Conservation (phyloP, 2,113 vertebrate genomes). For the Tichodroma muraria region DNA sequence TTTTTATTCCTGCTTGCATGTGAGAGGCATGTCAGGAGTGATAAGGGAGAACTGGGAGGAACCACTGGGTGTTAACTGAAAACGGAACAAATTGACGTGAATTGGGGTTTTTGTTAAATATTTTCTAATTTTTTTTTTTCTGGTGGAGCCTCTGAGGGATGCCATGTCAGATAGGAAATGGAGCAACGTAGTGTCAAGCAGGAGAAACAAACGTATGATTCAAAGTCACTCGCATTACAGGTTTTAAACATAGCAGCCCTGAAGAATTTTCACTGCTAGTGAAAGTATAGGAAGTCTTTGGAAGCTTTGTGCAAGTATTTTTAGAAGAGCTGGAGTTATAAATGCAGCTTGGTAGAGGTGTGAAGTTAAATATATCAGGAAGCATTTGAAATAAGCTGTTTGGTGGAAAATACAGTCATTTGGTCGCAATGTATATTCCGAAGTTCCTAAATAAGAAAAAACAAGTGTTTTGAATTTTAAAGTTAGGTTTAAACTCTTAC, state of each 20-base stretch:
- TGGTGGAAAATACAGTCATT: neutral
- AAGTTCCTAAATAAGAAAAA: neutral
- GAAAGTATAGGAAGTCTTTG: conserved; percentile 23
- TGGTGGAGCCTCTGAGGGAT: neutral
- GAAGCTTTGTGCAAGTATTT: neutral
- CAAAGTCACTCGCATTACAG: neutral
- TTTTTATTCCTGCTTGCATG: neutral
- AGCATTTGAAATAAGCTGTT: neutral
- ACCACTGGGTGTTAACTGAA: neutral
- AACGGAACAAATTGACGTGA: neutral
- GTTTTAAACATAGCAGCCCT: neutral
- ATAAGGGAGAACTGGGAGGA: neutral
- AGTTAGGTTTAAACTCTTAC: neutral
- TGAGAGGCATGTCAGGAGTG: neutral
- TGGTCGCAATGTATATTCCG: neutral
- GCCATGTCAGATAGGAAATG: conserved; percentile 41
- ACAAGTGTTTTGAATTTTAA: neutral
- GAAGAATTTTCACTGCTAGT: conserved; percentile 30
- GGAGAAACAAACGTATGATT: neutral
- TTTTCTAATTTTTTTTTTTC: neutral
- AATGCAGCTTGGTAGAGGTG: neutral
- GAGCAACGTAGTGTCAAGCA: conserved; percentile 14
- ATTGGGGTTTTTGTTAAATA: neutral
- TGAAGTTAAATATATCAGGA: neutral
- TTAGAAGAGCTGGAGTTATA: neutral